phyloP scores from a whole-genome alignment of 2,888 invertebrate species.

The Parnassius apollo region DNA sequence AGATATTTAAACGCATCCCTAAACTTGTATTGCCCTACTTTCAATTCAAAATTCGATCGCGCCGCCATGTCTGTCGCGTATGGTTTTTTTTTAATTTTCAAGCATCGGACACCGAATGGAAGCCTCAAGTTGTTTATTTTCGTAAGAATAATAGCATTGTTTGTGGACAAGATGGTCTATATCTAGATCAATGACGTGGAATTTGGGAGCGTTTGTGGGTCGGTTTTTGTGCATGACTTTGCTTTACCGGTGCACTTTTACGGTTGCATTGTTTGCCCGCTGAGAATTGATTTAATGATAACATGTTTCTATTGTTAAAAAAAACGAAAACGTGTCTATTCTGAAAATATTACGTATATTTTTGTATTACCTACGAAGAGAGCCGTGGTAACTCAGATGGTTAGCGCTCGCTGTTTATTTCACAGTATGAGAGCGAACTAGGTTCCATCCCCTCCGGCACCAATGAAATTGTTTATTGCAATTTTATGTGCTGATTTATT shows the following conservation, averaged over 20 bases:
- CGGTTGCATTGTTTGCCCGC: slow-evolving; percentile 28
- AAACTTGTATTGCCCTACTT: slow-evolving; percentile 60
- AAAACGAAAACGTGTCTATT: neutral
- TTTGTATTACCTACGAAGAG: no score
- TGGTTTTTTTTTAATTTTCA: slow-evolving; percentile 56
- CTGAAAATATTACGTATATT: neutral
- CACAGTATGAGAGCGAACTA: no score
- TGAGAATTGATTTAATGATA: slow-evolving; percentile 21
- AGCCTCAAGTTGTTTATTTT: slow-evolving; percentile 65
- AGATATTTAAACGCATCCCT: slow-evolving; percentile 9
- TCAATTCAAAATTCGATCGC: slow-evolving; percentile 58
- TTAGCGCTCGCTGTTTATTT: no score
- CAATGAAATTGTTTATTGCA: no score
- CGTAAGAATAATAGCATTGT: slow-evolving; percentile 72
- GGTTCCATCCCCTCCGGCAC: no score
- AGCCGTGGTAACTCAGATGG: no score
- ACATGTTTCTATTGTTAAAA: slow-evolving; percentile 11
- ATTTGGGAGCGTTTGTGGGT: slow-evolving; percentile 54
- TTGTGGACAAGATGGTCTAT: slow-evolving; percentile 66
- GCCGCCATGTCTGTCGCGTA: slow-evolving; percentile 58
- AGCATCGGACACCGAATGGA: slow-evolving; percentile 51
- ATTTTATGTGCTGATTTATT: no score
- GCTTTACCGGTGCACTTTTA: slow-evolving; percentile 41
- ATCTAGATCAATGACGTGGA: slow-evolving; percentile 64
- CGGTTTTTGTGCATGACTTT: slow-evolving; percentile 58